These are phyloP conservation scores for Echinops telfairi DNA, from an alignment of 2,113 vertebrate species.

Conservation along the genomic window DNA sequence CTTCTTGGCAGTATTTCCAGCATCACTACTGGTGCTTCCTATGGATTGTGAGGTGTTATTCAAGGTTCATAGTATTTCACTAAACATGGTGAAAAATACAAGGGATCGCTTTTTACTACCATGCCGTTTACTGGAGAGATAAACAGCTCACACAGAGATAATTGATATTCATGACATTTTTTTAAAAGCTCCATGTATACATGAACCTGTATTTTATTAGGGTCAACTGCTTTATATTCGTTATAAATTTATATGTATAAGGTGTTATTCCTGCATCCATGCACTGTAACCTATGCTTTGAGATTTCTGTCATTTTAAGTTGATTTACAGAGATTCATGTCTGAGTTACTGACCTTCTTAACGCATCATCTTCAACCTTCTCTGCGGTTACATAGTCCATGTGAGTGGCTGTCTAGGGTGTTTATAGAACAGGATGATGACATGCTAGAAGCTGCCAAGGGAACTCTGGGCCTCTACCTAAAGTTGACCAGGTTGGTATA, in stretches of 20 bases:
- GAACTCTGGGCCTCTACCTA: slow-evolving; percentile 89
- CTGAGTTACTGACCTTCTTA: slow-evolving; percentile 88
- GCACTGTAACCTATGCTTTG: background rate
- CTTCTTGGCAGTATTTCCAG: too few relatives aligned
- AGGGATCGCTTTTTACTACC: too few relatives aligned
- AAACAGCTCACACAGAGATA: too few relatives aligned
- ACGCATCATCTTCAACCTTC: slow-evolving; percentile 76
- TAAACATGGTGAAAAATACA: too few relatives aligned
- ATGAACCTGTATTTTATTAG: too few relatives aligned
- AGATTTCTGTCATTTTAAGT: slow-evolving; percentile 51
- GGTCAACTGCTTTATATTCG: background rate
- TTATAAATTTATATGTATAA: background rate
- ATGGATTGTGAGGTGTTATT: too few relatives aligned
- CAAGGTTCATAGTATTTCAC: too few relatives aligned
- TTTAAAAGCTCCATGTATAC: too few relatives aligned
- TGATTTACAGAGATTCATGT: slow-evolving; percentile 84
- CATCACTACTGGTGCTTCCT: too few relatives aligned
- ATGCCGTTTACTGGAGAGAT: too few relatives aligned
- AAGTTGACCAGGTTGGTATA: slow-evolving; percentile 87
- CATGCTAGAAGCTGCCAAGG: slow-evolving; percentile 94
- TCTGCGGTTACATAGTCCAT: slow-evolving; percentile 82
- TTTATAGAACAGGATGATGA: slow-evolving; percentile 98
- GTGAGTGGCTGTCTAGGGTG: slow-evolving; percentile 91
- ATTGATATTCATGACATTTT: too few relatives aligned
- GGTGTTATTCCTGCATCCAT: background rate